Evolutionary conservation across 2,888 invertebrate species (phyloP), one percentile per base, ranked within the genome.

Genomic region (Habroteleia sp.): DNA sequence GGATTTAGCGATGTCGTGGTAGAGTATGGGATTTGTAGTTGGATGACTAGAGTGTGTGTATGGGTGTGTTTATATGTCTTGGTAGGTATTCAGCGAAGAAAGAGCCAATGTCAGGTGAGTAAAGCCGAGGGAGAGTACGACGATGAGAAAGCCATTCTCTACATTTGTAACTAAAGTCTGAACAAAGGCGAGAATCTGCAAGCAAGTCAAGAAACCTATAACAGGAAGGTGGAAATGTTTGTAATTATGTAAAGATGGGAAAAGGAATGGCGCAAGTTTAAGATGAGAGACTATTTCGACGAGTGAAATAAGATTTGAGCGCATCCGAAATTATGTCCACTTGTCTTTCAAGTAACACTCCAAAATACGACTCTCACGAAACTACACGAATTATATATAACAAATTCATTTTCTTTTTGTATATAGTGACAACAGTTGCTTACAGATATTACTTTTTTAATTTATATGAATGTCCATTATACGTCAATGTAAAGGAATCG

Each of bases 91-190:
- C 37, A 50, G 50, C 48, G 46, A 29, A 11, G 54, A 23, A 14
- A 58, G 54, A 58, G 52, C 56, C 48, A 16, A 58, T 66, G 75
- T 65, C 62, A 48, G 73, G 63, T 60, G 68, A 71, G 62, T 46
- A 31, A 68, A 52, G 31, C 16, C 13, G 6, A 54, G 56, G 46
- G 27, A 52, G 54, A 60, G 39, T 13, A 42, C 52, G 50, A 42
- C 74, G 65, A 69, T 62, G 76, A 62, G 76, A 73, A 79, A 79
- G 74, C 78, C 78, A 76, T 79, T 80, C 77, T 77, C 78, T 76
- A 79, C 81, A 80, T 83, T 82, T 81, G 81, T 83, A 83, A 85
- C 82, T 77, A 77, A 83, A 83, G 80, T 81, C 77, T 74, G 79
- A 82, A 84, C 82, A 85, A 85, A 84, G 81, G 77, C 75, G 65